A percentile compares a stretch with the other conserved stretches of the same genome.
Conservation (phyloP, 2,797 vertebrate species). For the Cephalopachus bancanus region DNA sequence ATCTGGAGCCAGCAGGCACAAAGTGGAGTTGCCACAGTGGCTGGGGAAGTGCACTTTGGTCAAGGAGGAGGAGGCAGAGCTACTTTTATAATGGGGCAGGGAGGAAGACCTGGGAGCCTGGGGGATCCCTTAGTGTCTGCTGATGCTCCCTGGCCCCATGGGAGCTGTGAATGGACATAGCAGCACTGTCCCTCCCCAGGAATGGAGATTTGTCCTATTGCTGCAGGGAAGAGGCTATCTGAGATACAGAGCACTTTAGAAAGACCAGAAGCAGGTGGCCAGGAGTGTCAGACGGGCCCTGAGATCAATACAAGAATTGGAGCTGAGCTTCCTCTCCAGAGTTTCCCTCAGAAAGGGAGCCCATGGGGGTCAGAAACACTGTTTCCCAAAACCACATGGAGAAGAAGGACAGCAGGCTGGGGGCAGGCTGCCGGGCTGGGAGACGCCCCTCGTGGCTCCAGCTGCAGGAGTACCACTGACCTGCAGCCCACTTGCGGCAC, state of each 20-base stretch:
- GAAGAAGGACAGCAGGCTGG: background rate
- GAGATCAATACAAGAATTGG: background rate
- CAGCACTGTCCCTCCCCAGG: background rate
- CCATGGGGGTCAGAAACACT: background rate
- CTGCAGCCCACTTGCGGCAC: accelerated
- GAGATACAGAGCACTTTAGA: background rate
- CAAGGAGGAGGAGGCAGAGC: background rate
- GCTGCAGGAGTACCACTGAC: accelerated
- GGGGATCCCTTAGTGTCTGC: background rate
- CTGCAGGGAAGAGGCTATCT: background rate
- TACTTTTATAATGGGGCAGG: background rate
- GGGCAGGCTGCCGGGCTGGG: accelerated
- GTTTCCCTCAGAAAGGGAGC: background rate
- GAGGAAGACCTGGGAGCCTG: background rate
- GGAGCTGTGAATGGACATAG: accelerated
- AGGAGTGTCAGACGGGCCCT: accelerated
- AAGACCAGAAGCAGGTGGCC: background rate
- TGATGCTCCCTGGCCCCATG: background rate
- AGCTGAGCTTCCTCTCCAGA: background rate
- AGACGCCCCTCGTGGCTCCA: background rate
- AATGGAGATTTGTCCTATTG: background rate
- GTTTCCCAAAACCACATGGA: background rate
- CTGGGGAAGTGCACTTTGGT: background rate
- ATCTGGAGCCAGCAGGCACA: background rate
- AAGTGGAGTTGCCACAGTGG: no score